Percentiles rank a stretch among this genome's conserved stretches.
These are phyloP conservation scores for Invenusta paracnida DNA, from an alignment of 2,888 invertebrate species.

Conservation along the genomic window DNA sequence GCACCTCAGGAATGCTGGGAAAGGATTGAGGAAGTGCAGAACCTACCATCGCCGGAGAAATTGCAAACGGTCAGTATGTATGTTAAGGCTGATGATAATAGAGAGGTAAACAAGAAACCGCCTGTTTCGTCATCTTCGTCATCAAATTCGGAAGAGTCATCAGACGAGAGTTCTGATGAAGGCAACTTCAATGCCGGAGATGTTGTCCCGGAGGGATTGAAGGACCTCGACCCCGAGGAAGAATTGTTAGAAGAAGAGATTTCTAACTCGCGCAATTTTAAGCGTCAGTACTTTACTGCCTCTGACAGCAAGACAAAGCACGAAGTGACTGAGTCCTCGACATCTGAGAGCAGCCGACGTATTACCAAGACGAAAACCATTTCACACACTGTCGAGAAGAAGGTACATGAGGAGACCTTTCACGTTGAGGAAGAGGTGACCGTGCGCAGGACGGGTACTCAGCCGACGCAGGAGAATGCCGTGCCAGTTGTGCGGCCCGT, in stretches of 20 bases:
- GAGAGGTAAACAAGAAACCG: no score
- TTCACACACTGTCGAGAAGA: not conserved
- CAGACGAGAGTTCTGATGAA: slow-evolving; percentile 7
- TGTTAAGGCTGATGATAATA: not conserved
- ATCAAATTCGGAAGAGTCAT: not conserved
- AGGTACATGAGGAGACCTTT: not conserved
- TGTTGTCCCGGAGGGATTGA: no score
- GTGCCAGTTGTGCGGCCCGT: not conserved
- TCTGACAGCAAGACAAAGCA: not conserved
- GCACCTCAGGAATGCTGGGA: no score
- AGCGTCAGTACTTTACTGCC: not conserved
- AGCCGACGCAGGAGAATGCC: not conserved
- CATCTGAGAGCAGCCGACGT: not conserved
- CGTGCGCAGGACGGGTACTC: not conserved
- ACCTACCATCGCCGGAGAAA: no score
- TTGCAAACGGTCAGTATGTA: no score
- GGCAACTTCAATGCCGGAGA: not conserved
- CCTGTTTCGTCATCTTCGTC: no score
- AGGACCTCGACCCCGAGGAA: not conserved
- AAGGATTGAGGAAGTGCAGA: no score
- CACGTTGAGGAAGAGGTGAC: not conserved
- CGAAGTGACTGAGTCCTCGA: not conserved
- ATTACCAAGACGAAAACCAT: not conserved
- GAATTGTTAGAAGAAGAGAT: not conserved
- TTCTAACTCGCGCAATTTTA: not conserved